A percentile compares a stretch with the other conserved stretches of the same genome.
These are phyloP conservation scores for Eunapius fragilis DNA, from an alignment of 37 sponge, comb jelly and placozoan genomes.

Conservation along the genomic window DNA sequence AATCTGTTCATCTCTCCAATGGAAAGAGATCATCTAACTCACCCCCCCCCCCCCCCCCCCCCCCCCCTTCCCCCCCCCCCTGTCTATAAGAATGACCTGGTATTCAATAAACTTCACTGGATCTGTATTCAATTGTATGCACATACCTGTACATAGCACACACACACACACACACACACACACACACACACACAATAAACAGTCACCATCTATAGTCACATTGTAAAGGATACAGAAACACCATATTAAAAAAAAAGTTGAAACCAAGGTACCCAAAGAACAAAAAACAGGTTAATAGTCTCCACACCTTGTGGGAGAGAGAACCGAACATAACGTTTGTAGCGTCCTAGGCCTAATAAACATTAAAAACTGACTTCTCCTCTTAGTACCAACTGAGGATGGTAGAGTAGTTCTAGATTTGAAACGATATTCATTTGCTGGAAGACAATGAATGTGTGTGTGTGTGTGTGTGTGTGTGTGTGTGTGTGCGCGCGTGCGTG, in stretches of 20 bases:
- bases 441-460: background rate
- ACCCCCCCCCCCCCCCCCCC: too few species aligned
- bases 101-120: too few species aligned
- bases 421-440: slow-evolving; percentile 93
- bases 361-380: slow-evolving; percentile 60
- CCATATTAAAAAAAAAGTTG: slow-evolving; percentile 95
- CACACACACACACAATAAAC: too few species aligned
- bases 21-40: too few species aligned
- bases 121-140: too few species aligned
- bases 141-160: background rate
- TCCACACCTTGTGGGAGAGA: slow-evolving; percentile 80
- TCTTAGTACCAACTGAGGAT: slow-evolving; percentile 77
- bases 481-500: background rate
- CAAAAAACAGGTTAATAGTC: slow-evolving; percentile 89
- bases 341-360: too few species aligned
- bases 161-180: background rate
- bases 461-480: slow-evolving; percentile 11
- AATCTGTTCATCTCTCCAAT: too few species aligned
- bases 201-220: too few species aligned
- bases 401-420: slow-evolving; percentile 89
- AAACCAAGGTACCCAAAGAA: slow-evolving; percentile 96
- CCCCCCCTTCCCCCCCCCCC: too few species aligned
- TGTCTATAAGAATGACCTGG: too few species aligned
- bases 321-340: background rate
- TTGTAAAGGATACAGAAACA: slow-evolving; percentile 77